These are phyloP conservation scores for Macroglossus sobrinus DNA, from an alignment of 2,113 vertebrate genomes.

Conservation along the genomic window DNA sequence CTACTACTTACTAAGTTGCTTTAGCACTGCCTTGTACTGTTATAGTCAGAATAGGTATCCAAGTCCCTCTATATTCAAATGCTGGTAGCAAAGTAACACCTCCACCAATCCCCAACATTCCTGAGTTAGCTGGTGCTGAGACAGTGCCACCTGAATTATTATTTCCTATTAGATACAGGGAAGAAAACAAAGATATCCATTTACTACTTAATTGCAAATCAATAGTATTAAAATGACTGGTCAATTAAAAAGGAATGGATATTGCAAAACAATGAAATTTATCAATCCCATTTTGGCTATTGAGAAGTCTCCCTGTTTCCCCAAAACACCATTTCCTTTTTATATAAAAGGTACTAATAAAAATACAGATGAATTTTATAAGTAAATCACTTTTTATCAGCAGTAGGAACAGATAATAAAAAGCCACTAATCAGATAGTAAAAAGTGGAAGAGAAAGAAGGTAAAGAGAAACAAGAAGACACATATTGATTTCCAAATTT, in stretches of 20 bases:
- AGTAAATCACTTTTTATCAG: not conserved
- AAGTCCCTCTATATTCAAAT: constrained; percentile 97
- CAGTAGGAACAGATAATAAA: not conserved
- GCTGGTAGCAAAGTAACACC: constrained; percentile 92
- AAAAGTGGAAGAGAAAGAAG: not conserved
- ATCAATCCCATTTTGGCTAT: not conserved
- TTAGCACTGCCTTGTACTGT: constrained; percentile 97
- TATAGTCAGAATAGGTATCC: constrained; percentile 97
- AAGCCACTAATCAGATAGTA: not conserved
- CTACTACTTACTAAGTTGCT: constrained; percentile 94
- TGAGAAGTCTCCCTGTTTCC: not conserved
- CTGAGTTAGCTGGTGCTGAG: constrained; percentile 85
- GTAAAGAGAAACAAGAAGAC: not conserved
- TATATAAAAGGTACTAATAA: not conserved
- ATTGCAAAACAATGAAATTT: not conserved
- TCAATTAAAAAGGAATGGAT: not conserved
- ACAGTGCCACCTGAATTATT: constrained; percentile 83
- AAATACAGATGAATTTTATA: not conserved
- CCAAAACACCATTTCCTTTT: not conserved
- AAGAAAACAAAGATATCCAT: constrained; percentile 28
- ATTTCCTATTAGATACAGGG: constrained; percentile 74
- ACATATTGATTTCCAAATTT: not conserved
- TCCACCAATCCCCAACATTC: constrained; percentile 86
- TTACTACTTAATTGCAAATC: not conserved
- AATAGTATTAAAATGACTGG: not conserved